Evolutionary conservation across 2,888 invertebrate species (phyloP), one percentile per base, ranked within the genome.

Genomic region (Epiblema foenella): DNA sequence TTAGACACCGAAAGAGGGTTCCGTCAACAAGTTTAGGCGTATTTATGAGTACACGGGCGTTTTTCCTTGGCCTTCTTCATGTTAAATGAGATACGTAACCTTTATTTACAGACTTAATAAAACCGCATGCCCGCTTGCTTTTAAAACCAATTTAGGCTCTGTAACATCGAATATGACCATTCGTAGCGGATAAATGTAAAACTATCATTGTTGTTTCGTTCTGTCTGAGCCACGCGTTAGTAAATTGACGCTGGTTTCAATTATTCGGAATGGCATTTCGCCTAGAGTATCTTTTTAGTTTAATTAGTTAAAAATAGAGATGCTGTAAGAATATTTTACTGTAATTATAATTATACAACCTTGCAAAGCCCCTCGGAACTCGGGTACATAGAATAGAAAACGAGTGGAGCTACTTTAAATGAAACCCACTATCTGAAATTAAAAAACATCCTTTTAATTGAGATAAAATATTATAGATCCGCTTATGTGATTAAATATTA

Each of bases 91-190:
- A n/a, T 54, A 37, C 51, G 24, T 64, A 59, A 42, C 29, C 8
- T 68, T 59, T 52, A 24, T 69, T 63, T 17, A 12, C 29, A 15
- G 49, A n/a, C 20, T n/a, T 20, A 56, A 56, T 56, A 33, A 37
- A 49, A 15, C 5, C 37, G 69, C 20, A 39, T 57, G 18, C 20
- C 10, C 5, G 37, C 58, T 42, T 33, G 33, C 3, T 5, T 51
- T 56, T 56, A 33, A 60, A 67, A 62, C 54, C 52, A 65, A 69
- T 69, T 64, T 52, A 29, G 64, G 39, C 4, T 52, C 52, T 12
- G 57, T 42, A 18, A 37, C 46, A 46, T 42, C 52, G 46, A 56
- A 60, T 56, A 54, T 66, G 52, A 54, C 37, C 20, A 46, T 29
- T 68, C 39, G 54, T 49, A 59, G 24, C 62, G 56, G 15, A 65